These are phyloP conservation scores for Brienomyrus longianalis DNA, from an alignment of 2,113 vertebrate genomes.

Conservation along the genomic window DNA sequence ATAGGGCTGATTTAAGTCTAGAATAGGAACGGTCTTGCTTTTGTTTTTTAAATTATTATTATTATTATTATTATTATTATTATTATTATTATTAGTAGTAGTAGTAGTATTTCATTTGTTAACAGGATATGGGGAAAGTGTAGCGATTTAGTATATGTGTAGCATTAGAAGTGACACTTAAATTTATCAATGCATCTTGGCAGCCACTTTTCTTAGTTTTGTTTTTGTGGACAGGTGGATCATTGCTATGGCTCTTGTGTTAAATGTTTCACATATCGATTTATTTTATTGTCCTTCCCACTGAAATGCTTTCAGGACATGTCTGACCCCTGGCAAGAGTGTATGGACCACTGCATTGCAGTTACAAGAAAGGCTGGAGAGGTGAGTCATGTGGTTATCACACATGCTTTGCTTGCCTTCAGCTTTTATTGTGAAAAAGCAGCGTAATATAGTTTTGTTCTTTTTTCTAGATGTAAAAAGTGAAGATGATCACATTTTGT, in stretches of 20 bases:
- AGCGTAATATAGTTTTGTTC: not conserved
- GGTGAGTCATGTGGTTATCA: constrained; percentile 34
- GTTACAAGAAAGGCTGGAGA: constrained; percentile 54
- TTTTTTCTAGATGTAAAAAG: not conserved
- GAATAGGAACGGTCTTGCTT: not conserved
- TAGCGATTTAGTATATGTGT: not conserved
- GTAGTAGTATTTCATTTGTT: not conserved
- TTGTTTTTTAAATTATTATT: not conserved
- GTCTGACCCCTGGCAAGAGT: constrained; percentile 56
- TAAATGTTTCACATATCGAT: not conserved
- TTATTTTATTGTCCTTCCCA: not conserved
- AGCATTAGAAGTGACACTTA: not conserved
- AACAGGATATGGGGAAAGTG: not conserved
- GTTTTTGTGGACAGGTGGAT: not conserved
- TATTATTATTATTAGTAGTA: no score
- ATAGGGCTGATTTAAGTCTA: not conserved
- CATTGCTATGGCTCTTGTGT: not conserved
- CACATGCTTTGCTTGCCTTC: not conserved
- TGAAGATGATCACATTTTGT: not conserved
- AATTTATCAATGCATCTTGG: not conserved
- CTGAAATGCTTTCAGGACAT: constrained; percentile 29
- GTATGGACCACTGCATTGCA: constrained; percentile 55
- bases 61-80: no score
- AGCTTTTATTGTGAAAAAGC: not conserved
- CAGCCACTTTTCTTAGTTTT: not conserved